Conservation (phyloP, 2,113 vertebrate species). For the Zapus hudsonius region DNA sequence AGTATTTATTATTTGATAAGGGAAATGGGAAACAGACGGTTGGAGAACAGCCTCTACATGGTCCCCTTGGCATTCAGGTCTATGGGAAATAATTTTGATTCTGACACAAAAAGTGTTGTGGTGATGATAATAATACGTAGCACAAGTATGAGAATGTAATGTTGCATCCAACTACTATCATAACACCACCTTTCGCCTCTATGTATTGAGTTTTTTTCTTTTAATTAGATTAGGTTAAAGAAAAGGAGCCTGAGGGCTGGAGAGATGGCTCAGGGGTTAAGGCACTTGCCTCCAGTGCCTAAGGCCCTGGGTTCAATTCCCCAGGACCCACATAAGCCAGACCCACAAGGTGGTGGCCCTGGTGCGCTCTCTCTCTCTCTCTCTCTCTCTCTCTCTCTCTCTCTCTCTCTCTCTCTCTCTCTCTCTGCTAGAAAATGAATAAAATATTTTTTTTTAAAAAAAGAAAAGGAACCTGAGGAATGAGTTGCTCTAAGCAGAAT, state of each 20-base stretch:
- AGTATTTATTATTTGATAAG: neutral
- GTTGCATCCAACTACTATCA: neutral
- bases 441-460: too few relatives aligned
- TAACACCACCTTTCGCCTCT: neutral
- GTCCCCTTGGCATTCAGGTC: neutral
- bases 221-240: neutral
- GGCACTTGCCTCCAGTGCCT: too few relatives aligned
- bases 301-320: too few relatives aligned
- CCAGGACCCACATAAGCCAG: too few relatives aligned
- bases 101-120: neutral
- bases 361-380: too few relatives aligned
- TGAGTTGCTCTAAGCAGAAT: neutral
- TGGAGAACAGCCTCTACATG: neutral
- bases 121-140: neutral
- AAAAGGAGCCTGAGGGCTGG: slow-evolving; percentile 6
- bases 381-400: too few relatives aligned
- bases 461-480: neutral
- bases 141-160: neutral
- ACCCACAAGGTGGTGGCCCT: too few relatives aligned
- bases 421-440: too few relatives aligned
- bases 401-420: too few relatives aligned
- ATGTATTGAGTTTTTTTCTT: neutral
- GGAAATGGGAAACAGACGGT: neutral
- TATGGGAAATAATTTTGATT: neutral
- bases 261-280: too few relatives aligned